phyloP scores from a whole-genome alignment of 2,113 vertebrate species.

The Perca schrenkii region DNA sequence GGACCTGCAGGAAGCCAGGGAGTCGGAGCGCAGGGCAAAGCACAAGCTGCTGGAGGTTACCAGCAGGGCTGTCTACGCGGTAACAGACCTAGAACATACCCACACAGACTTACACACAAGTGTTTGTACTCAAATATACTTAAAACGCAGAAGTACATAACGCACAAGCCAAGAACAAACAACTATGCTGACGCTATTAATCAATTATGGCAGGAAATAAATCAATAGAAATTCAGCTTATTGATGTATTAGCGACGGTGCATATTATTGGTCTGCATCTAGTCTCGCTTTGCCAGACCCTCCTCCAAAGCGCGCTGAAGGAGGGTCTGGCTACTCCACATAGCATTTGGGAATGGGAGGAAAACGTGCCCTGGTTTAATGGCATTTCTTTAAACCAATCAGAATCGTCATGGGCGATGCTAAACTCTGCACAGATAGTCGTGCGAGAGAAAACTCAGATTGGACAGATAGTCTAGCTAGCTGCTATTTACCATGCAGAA shows the following conservation, averaged over 20 bases:
- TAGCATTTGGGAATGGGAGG: too few species aligned
- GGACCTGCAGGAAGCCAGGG: constrained; percentile 93
- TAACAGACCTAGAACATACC: constrained; percentile 65
- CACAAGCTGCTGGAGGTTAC: constrained; percentile 95
- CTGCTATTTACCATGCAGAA: too few species aligned
- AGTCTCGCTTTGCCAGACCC: too few species aligned
- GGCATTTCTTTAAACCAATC: too few species aligned
- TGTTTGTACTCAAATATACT: not conserved
- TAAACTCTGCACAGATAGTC: too few species aligned
- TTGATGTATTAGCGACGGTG: not conserved
- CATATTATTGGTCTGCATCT: not conserved
- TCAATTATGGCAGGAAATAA: not conserved
- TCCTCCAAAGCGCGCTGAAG: too few species aligned
- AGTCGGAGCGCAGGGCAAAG: constrained; percentile 94
- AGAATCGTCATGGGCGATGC: too few species aligned
- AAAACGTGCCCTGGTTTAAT: too few species aligned
- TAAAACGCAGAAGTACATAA: not conserved
- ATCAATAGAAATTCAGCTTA: not conserved
- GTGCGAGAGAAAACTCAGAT: too few species aligned
- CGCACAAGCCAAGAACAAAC: not conserved
- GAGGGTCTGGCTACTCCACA: too few species aligned
- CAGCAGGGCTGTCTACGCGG: constrained; percentile 89
- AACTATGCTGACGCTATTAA: not conserved
- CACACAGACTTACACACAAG: not conserved
- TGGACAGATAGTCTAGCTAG: too few species aligned